Evolutionary conservation across 2,113 vertebrate species (phyloP).

Genomic region (Semnopithecus entellus): DNA sequence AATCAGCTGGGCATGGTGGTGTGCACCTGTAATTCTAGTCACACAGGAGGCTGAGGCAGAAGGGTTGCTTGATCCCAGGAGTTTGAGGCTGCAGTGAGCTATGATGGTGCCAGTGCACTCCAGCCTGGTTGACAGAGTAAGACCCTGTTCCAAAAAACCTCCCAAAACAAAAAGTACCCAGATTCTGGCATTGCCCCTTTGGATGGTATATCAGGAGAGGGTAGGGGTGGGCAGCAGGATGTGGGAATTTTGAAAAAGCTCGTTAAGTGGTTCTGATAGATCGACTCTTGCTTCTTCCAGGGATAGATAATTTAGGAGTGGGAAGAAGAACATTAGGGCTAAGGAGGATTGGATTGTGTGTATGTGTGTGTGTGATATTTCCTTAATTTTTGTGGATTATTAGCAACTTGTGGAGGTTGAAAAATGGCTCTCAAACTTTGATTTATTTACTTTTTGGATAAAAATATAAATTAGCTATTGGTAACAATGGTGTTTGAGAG

Average conservation of each 20-base stretch:
- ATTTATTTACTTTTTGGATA: not conserved
- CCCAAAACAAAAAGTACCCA: too few species aligned
- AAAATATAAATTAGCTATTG: not conserved
- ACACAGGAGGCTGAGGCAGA: not conserved
- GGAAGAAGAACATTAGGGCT: not conserved
- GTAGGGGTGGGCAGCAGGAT: not conserved
- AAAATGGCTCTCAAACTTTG: not conserved
- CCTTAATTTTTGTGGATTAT: not conserved
- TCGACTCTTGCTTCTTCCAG: not conserved
- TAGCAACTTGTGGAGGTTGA: not conserved
- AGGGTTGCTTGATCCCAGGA: not conserved
- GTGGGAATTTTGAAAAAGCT: not conserved
- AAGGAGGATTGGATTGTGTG: not conserved
- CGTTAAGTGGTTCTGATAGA: not conserved
- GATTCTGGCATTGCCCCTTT: not conserved
- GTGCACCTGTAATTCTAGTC: not conserved
- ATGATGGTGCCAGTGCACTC: not conserved
- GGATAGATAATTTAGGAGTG: not conserved
- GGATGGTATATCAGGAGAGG: not conserved
- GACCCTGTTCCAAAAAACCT: not conserved
- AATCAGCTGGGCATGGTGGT: not conserved
- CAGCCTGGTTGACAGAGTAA: not conserved
- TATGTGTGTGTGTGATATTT: not conserved
- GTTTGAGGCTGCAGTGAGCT: not conserved
- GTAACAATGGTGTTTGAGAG: not conserved